phyloP scores from a whole-genome alignment of 2,888 invertebrate species.

The Drosophila yooni region DNA sequence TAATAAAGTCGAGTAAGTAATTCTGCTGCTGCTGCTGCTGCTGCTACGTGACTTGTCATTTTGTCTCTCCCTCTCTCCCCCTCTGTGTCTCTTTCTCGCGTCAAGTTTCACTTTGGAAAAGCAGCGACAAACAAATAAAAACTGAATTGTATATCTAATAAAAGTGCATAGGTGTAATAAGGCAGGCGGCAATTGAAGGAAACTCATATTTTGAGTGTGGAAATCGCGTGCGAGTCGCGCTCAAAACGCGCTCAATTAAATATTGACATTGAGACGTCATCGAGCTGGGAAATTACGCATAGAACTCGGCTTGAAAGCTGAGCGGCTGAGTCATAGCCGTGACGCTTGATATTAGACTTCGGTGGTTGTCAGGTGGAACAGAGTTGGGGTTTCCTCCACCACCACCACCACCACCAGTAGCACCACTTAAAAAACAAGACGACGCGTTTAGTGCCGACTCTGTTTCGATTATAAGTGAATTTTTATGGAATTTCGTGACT shows the following conservation, averaged over 20 bases:
- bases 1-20: conserved; percentile 31
- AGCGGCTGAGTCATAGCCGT: conserved; percentile 53
- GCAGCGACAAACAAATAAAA: conserved; percentile 13
- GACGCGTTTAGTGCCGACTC: conserved; percentile 19
- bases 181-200: background rate
- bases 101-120: conserved; percentile 30
- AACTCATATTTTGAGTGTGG: conserved; percentile 13
- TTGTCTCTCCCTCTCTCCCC: background rate
- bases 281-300: conserved; percentile 30
- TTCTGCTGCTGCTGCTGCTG: conserved; percentile 11
- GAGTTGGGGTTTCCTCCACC: conserved; percentile 14
- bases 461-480: conserved; percentile 38
- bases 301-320: conserved; percentile 46
- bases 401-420: background rate
- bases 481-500: conserved; percentile 70
- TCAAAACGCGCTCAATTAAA: background rate
- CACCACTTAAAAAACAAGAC: conserved; percentile 18
- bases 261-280: conserved; percentile 62
- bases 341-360: background rate
- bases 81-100: background rate
- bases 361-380: conserved; percentile 22
- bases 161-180: conserved; percentile 5
- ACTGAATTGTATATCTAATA: background rate
- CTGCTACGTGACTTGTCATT: conserved; percentile 35
- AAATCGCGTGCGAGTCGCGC: conserved; percentile 24